Evolutionary conservation across 1,140 invertebrate species (phyloP), one percentile per base, ranked within the genome.

Genomic region (Meloidogyne exigua): DNA sequence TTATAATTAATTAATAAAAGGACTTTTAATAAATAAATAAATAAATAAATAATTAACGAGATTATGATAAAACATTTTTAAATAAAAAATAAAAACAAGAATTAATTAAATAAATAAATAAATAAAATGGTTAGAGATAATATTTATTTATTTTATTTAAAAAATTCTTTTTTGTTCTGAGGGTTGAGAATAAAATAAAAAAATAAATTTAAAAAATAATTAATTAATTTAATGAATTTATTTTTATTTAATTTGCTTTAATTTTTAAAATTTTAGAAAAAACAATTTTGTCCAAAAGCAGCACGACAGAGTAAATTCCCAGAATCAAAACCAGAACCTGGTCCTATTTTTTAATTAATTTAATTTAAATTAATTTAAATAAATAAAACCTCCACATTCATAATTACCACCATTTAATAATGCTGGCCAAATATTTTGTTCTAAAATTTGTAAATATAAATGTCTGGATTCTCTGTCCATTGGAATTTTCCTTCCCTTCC

Each of bases 261-360:
- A 73, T 28, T 36, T 13, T 42, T 21, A 12, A 21, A 74, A 18
- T 15, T n/a, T 57, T n/a, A 57, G 21, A 57, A 79, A 28, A 79
- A 73, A 72, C 78, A 79, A 32, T 74, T 72, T 26, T 28, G 49
- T 21, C 78, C 78, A 66, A 79, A 79, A 13, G 75, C 78, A 2
- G 65, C 49, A 23, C 65, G 57, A 39, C 78, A 79, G 2, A 79
- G 25, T 10, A 28, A 23, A 68, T 79, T 79, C 2, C 71, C 78
- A 2, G 78, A 42, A 69, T 73, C 44, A 44, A 32, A 66, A 11
- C 71, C 77, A 18, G 39, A n/a, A 11, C 76, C 70, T 1, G 76
- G 76, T 2, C 69, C 69, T 71, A 13, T 26, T 15, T 13, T 70
- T 42, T n/a, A 26, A 25, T 12, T 13, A 69, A 26, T 28, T 69